Conservation (phyloP, 2,797 vertebrate species). For the Xenopus petersii region DNA sequence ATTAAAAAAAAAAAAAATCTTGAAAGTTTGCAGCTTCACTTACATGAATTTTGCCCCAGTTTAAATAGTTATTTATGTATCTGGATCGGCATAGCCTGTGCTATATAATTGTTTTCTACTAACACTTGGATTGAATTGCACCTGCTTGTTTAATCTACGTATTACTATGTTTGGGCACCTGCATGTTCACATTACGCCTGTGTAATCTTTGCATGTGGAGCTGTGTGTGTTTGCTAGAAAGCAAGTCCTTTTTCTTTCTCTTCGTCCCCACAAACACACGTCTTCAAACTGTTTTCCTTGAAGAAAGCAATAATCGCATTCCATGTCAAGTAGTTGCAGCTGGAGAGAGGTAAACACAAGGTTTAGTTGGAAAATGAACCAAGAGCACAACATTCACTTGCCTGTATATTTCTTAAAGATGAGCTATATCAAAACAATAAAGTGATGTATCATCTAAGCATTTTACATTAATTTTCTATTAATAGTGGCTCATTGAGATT, state of each 20-base stretch:
- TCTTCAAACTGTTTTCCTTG: constrained; percentile 32
- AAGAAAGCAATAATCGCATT: constrained; percentile 33
- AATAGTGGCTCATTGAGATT: no score
- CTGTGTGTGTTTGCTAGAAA: neutral
- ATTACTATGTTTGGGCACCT: neutral
- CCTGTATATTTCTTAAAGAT: no score
- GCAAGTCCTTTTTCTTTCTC: constrained; percentile 3
- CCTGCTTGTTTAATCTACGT: neutral
- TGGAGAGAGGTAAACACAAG: constrained; percentile 29
- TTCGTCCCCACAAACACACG: neutral
- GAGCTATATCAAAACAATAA: no score
- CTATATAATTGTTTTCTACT: constrained; percentile 3
- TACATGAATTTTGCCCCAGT: constrained; percentile 18
- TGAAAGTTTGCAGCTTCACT: neutral
- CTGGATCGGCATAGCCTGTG: constrained; percentile 51
- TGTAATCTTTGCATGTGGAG: constrained; percentile 9
- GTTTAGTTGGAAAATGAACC: no score
- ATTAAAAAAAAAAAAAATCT: neutral
- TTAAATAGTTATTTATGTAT: constrained; percentile 41
- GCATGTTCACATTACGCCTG: neutral
- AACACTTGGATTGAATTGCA: constrained; percentile 1
- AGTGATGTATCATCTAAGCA: no score
- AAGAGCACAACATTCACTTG: no score
- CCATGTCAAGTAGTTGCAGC: constrained; percentile 28
- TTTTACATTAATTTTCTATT: no score